Evolutionary conservation across 2,797 vertebrate genomes (phyloP).

Genomic region (Paguma larvata): DNA sequence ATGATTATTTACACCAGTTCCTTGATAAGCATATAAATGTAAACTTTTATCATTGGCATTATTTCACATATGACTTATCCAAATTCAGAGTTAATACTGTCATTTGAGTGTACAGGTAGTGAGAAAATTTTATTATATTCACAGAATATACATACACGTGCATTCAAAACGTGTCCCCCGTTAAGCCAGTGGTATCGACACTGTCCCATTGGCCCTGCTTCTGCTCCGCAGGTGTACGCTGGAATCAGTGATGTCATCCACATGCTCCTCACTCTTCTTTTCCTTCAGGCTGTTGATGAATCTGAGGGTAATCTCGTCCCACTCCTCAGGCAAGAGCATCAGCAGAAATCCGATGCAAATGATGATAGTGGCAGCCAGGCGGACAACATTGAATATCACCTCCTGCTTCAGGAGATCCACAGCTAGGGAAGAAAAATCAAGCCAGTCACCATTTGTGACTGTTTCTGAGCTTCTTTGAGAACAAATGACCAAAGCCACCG

Average conservation of each 20-base stretch:
- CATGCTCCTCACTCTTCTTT: conserved; percentile 96
- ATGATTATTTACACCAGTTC: conserved; percentile 87
- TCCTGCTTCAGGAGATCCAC: conserved; percentile 98
- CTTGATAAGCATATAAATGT: conserved; percentile 90
- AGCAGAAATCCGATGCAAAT: conserved; percentile 98
- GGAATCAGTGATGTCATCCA: conserved; percentile 95
- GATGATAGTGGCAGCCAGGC: conserved; percentile 97
- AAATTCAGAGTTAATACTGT: conserved; percentile 85
- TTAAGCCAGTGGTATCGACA: conserved; percentile 97
- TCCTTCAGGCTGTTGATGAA: conserved; percentile 97
- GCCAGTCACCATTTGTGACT: fast-evolving
- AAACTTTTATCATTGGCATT: conserved; percentile 88
- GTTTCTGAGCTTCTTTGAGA: background rate
- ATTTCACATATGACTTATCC: conserved; percentile 86
- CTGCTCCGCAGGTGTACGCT: conserved; percentile 94
- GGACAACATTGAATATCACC: conserved; percentile 98
- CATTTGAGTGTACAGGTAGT: conserved; percentile 88
- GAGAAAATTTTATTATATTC: conserved; percentile 91
- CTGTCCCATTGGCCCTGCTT: conserved; percentile 95
- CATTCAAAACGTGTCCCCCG: conserved; percentile 72
- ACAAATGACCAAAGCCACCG: background rate
- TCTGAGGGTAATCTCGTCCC: conserved; percentile 97
- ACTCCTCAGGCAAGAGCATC: conserved; percentile 97
- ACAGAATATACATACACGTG: conserved; percentile 91
- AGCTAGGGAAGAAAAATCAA: conserved; percentile 87